Percentiles rank a stretch among this genome's conserved stretches.
Evolutionary conservation across 2,797 vertebrate genomes (phyloP).

Genomic region (Platyrinchus mystaceus): DNA sequence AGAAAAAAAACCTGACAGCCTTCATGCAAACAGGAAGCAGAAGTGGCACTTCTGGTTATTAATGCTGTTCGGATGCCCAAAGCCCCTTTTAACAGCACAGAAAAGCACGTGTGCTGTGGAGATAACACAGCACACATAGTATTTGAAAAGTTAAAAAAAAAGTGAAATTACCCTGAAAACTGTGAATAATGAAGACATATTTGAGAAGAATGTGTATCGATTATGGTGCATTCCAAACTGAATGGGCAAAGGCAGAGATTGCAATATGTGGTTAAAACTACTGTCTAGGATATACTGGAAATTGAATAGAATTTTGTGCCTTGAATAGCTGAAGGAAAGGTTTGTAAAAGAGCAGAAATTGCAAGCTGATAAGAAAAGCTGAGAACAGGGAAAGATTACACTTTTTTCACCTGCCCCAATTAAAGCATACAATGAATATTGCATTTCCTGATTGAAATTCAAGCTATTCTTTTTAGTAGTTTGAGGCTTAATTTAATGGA

Average conservation of each 20-base stretch:
- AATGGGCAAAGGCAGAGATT: not conserved
- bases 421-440: not conserved
- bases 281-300: not conserved
- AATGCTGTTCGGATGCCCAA: not conserved
- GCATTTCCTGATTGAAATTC: conserved; percentile 37
- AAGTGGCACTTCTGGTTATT: not conserved
- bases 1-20: not conserved
- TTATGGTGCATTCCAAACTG: not conserved
- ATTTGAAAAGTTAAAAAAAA: not conserved
- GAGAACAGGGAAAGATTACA: not conserved
- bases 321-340: not conserved
- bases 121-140: fast-evolving
- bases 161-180: not conserved
- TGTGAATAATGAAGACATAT: not conserved
- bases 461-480: not conserved
- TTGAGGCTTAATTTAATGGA: conserved; percentile 13
- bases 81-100: not conserved
- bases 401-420: not conserved
- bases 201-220: not conserved
- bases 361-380: not conserved
- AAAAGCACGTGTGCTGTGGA: not conserved
- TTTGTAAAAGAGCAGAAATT: not conserved
- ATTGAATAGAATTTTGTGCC: not conserved
- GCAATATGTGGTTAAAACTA: not conserved
- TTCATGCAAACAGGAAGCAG: not conserved